Conservation (phyloP, 2,888 invertebrate genomes). For the Ganaspis brasiliensis region DNA sequence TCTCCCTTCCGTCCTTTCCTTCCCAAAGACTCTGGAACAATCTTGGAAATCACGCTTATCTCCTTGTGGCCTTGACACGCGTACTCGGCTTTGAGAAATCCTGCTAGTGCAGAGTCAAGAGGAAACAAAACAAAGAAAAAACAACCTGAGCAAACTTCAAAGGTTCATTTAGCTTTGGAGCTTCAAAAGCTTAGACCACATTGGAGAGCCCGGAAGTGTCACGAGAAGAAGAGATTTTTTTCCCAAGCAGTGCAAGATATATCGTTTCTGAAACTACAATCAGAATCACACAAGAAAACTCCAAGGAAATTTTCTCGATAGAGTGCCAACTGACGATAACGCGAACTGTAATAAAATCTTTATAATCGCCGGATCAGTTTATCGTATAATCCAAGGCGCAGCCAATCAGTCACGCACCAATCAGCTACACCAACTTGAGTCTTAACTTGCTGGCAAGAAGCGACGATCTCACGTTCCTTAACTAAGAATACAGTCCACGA, state of each 20-base stretch:
- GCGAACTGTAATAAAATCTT: conserved; percentile 29
- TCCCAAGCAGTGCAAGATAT: neutral
- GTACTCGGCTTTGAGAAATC: conserved; percentile 30
- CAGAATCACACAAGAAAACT: neutral
- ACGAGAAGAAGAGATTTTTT: conserved; percentile 30
- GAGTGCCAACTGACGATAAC: conserved; percentile 36
- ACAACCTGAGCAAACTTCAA: too few species aligned
- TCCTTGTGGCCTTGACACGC: conserved; percentile 47
- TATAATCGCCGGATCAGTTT: conserved; percentile 23
- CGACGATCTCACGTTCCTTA: neutral
- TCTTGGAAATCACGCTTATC: conserved; percentile 54
- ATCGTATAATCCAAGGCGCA: conserved; percentile 15
- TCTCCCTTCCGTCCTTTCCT: conserved; percentile 52
- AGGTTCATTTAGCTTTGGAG: too few species aligned
- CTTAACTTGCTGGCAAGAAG: neutral
- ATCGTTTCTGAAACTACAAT: too few species aligned
- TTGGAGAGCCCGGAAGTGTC: conserved; percentile 35
- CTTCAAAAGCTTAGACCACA: conserved; percentile 48
- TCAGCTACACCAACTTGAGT: neutral
- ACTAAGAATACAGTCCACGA: neutral
- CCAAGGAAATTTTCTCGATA: neutral
- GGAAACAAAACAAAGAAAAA: neutral
- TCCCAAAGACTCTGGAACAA: conserved; percentile 49
- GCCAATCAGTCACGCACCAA: conserved; percentile 37
- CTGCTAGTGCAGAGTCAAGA: neutral